Base-by-base conservation (phyloP, 2,797 vertebrate species). In the Anas flavirostris region DNA sequence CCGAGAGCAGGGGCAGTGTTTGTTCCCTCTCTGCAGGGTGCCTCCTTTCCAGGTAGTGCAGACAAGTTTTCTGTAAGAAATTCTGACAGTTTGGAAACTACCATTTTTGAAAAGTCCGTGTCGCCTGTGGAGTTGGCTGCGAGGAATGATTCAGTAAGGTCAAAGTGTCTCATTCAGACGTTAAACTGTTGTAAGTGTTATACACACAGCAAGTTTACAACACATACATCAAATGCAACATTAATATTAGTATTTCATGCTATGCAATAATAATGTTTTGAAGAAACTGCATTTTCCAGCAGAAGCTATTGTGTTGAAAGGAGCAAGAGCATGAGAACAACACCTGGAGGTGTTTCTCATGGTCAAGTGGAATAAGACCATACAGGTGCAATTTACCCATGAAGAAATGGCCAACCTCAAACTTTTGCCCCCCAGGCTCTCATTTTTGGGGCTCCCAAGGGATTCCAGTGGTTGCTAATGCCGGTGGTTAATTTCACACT, bases 311-410 rank as follows among this genome's bases (percentile, higher is more conserved):
- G 64, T 77, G 29, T 33, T 85, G 86, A 87, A 78, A 92, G 79
- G 58, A 76, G n/a, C 82, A 89, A 75, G 19, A 46, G 39, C 55
- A 74, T 85, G 83, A 91, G 91, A 94, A 72, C 67, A 86, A 89
- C 84, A 93, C 84, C 91, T 82, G 67, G 78, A 95, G 94, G 88
- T 60, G 28, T 91, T 94, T 95, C 92, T 95, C 94, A 90, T 94
- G 93, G 91, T 95, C 93, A 94, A 80, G 68, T 58, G 69, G 56
- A 90, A 8, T 82, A 68, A 77, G 81, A 89, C 78, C 58, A 43
- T 91, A 70, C 75, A 88, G 81, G 90, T 82, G 84, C 63, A 86
- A 74, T 82, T 79, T 63, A 79, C 41, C 82, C 66, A 55, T 25
- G 55, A 60, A 93, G 63, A 89, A 90, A 81, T 53, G 78, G 41